These are phyloP conservation scores for Harpegnathos saltator DNA, from an alignment of 1,140 invertebrate species.

Conservation along the genomic window DNA sequence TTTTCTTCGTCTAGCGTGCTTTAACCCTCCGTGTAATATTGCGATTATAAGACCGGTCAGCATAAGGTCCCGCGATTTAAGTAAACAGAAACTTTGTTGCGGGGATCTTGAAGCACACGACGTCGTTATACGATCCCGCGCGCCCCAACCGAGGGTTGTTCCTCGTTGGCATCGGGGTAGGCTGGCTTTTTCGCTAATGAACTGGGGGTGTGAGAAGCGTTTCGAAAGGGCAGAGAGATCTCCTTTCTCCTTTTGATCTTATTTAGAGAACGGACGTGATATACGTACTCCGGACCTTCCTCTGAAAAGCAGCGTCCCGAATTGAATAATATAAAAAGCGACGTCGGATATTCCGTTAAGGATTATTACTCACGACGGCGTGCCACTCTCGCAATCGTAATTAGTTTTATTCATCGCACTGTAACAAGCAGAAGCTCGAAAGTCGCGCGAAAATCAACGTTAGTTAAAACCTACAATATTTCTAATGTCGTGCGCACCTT, in stretches of 20 bases:
- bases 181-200: constrained; percentile 70
- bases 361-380: background rate
- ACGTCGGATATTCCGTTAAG: background rate
- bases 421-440: background rate
- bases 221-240: constrained; percentile 46
- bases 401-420: background rate
- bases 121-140: constrained; percentile 64
- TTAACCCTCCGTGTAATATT: constrained; percentile 21
- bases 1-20: background rate
- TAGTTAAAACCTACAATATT: background rate
- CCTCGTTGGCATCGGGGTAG: constrained; percentile 55
- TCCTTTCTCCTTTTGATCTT: constrained; percentile 48
- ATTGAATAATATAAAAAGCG: background rate
- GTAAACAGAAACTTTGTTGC: constrained; percentile 70
- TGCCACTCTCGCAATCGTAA: background rate
- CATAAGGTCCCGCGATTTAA: constrained; percentile 57
- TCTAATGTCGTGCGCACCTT: background rate
- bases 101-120: constrained; percentile 55
- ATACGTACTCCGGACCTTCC: background rate
- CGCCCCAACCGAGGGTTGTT: constrained; percentile 29
- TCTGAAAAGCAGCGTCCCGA: constrained; percentile 15
- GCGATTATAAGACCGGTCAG: background rate
- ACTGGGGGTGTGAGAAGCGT: constrained; percentile 63
- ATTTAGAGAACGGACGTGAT: constrained; percentile 42
- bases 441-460: background rate